Evolutionary conservation across 2,113 vertebrate species (phyloP), one percentile per base, ranked within the genome.

Genomic region (Aythya baeri): DNA sequence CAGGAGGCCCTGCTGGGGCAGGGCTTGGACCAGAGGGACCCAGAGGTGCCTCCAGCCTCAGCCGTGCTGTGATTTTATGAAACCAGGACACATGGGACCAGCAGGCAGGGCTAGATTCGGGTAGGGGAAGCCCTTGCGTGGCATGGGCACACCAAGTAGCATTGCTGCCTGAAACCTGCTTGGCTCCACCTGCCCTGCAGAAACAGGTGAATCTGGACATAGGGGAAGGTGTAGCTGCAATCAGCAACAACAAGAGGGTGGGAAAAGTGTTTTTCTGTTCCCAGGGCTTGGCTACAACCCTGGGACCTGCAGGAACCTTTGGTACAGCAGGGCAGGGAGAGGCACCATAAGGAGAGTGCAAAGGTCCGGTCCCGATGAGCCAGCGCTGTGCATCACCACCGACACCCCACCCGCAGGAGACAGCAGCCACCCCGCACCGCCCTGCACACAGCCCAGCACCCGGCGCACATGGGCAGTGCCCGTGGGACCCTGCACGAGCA

Each of bases 171-270:
- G 61, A 68, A 73, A 83, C 10, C 73, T 32, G 78, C 34, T 23
- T 32, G n/a, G 27, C 25, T 29, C 14, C 0, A 0, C 4, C 5
- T 44, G 31, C 34, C 38, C 79, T 68, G 62, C 26, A 7, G 3
- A 74, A 70, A 70, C 63, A 27, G 17, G 12, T 0, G 2, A 57
- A 44, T 17, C 12, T 0, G 1, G 26, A 50, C 58, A 31, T 34
- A 12, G 43, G 38, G 20, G 17, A 54, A 38, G 63, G 44, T 3
- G 2, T 54, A 43, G 66, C 73, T 58, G 31, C 49, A 9, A 21
- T 9, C 34, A 66, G 55, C 65, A 36, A 73, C 0, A 2, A 32
- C 65, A 36, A 2, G 3, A 6, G 55, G 63, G 50, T 50, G 32
- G 65, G 36, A 81, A 88, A 93, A 11, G 63, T 57, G 70, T 55